Percentiles rank a stretch among this genome's conserved stretches.
Evolutionary conservation across 2,888 invertebrate genomes (phyloP).

Genomic region (Formica aserva): DNA sequence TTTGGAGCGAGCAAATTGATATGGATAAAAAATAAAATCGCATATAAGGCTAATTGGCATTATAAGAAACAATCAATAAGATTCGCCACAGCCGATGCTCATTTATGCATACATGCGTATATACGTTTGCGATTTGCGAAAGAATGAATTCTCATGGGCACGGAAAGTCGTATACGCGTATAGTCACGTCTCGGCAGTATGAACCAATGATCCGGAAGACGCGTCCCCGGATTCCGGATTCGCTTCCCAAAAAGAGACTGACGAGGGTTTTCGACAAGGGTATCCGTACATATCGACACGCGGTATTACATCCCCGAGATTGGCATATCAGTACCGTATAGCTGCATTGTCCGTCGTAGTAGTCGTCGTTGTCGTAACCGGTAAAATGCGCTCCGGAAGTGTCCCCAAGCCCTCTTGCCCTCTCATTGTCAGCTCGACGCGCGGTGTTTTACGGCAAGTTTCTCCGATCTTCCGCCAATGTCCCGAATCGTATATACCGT

Average conservation of each 20-base stretch:
- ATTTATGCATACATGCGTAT: not conserved
- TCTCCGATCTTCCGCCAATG: constrained; percentile 29
- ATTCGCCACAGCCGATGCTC: constrained; percentile 1
- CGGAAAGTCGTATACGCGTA: not conserved
- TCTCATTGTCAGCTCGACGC: constrained; percentile 63
- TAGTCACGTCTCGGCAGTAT: constrained; percentile 22
- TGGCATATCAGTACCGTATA: constrained; percentile 64
- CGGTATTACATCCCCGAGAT: constrained; percentile 66
- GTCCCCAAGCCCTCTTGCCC: constrained; percentile 45
- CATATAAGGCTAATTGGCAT: not conserved
- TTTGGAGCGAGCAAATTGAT: not conserved
- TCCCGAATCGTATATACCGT: constrained; percentile 36
- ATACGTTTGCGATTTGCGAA: not conserved
- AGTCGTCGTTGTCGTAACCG: constrained; percentile 34
- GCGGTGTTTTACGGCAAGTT: constrained; percentile 65
- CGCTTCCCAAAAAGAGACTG: constrained; percentile 34
- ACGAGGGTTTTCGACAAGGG: constrained; percentile 39
- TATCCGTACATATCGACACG: constrained; percentile 63
- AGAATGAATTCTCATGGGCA: constrained; percentile 11
- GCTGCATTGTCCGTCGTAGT: constrained; percentile 56
- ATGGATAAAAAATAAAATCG: not conserved
- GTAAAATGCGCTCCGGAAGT: constrained; percentile 61
- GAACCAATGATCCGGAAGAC: constrained; percentile 46
- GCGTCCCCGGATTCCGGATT: constrained; percentile 27
- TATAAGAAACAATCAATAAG: not conserved